These are phyloP conservation scores for Gallinago nigripennis DNA, from an alignment of 2,797 vertebrate species.

Conservation along the genomic window DNA sequence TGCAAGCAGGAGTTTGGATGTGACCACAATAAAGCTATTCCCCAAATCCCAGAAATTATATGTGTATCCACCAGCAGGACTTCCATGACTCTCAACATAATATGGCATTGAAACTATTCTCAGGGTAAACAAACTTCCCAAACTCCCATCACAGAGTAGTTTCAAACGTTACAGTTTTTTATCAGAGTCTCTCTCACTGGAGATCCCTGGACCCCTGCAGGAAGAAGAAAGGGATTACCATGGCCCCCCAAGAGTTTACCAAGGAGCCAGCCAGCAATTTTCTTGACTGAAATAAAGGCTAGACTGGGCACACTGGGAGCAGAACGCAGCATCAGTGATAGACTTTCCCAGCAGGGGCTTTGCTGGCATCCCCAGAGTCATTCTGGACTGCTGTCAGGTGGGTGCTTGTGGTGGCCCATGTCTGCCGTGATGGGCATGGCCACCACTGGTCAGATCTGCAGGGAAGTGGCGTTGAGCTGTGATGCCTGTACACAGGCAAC, in stretches of 20 bases:
- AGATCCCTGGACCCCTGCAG: not conserved
- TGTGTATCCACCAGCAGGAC: not conserved
- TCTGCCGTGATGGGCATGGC: rapidly evolving
- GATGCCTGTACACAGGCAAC: no score
- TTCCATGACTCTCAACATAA: not conserved
- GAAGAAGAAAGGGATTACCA: not conserved
- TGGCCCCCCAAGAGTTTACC: not conserved
- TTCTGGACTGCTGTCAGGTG: not conserved
- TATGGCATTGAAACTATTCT: not conserved
- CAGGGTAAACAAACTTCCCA: not conserved
- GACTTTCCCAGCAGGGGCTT: not conserved
- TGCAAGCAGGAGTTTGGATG: not conserved
- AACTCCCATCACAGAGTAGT: not conserved
- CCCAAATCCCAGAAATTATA: not conserved
- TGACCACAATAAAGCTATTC: not conserved
- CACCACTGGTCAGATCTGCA: rapidly evolving
- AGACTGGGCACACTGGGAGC: not conserved
- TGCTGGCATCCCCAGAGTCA: rapidly evolving
- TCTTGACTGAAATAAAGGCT: not conserved
- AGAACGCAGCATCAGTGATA: not conserved
- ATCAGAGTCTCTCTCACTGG: not conserved
- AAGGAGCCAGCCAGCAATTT: not conserved
- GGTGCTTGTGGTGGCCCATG: not conserved
- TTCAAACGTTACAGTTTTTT: not conserved
- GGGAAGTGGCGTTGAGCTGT: rapidly evolving